Conservation (phyloP, 2,113 vertebrate genomes). For the Vimba vimba region DNA sequence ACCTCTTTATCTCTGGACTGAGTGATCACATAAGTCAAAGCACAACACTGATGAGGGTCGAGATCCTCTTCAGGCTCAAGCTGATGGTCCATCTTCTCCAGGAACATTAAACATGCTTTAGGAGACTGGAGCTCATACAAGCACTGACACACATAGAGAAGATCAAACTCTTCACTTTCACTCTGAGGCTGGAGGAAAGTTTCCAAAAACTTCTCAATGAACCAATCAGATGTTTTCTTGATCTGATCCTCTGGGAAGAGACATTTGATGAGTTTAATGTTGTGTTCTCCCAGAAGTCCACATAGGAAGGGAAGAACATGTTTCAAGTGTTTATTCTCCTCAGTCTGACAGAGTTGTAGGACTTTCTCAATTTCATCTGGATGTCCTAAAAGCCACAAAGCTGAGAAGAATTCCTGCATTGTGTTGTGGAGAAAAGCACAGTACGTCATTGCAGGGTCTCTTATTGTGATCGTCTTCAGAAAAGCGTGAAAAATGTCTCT, state of each 20-base stretch:
- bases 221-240: background rate
- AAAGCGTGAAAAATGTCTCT: slow-evolving; percentile 15
- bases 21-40: slow-evolving; percentile 53
- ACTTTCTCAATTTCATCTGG: slow-evolving; percentile 42
- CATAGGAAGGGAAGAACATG: slow-evolving; percentile 53
- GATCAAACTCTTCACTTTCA: background rate
- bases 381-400: slow-evolving; percentile 51
- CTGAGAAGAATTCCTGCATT: slow-evolving; percentile 60
- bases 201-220: slow-evolving; percentile 32
- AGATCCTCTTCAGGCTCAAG: slow-evolving; percentile 37
- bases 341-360: slow-evolving; percentile 37
- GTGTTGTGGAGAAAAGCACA: slow-evolving; percentile 56
- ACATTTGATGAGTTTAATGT: slow-evolving; percentile 24
- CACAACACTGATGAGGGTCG: slow-evolving; percentile 57
- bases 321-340: slow-evolving; percentile 52
- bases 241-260: slow-evolving; percentile 48
- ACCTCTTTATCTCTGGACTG: slow-evolving; percentile 45
- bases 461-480: slow-evolving; percentile 2
- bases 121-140: slow-evolving; percentile 55
- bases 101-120: slow-evolving; percentile 42
- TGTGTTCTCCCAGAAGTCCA: slow-evolving; percentile 50
- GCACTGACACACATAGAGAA: slow-evolving; percentile 56
- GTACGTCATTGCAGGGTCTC: background rate
- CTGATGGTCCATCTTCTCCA: slow-evolving; percentile 41
- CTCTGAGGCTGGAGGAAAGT: slow-evolving; percentile 12